Evolutionary conservation across 2,113 vertebrate species (phyloP).

Genomic region (Saimiri boliviensis): DNA sequence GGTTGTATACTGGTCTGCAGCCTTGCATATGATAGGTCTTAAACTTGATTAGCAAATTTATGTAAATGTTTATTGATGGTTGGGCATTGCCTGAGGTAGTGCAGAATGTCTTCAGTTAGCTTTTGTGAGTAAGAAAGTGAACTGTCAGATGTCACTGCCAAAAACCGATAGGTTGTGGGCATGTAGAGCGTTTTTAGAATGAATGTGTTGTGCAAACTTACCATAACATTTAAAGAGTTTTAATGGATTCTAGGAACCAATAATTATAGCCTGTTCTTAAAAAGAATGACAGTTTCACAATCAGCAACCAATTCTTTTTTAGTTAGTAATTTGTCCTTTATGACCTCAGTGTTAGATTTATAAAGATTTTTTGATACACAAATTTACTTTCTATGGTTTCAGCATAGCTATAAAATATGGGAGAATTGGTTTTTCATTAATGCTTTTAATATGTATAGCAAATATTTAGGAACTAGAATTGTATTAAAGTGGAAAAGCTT

Average conservation of each 20-base stretch:
- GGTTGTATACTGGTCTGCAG: rapidly evolving
- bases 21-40: background rate
- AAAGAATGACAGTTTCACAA: slow-evolving; percentile 2
- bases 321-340: background rate
- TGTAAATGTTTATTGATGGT: background rate
- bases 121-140: background rate
- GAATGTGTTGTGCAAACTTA: background rate
- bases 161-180: background rate
- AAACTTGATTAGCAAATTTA: rapidly evolving
- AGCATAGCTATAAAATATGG: background rate
- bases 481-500: background rate
- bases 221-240: background rate
- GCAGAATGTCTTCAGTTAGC: background rate
- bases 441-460: background rate
- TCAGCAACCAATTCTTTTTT: background rate
- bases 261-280: slow-evolving; percentile 22
- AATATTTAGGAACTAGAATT: background rate
- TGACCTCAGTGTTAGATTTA: background rate
- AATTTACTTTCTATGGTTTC: background rate
- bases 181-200: background rate
- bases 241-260: background rate
- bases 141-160: background rate
- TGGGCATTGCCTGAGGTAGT: background rate
- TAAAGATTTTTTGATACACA: background rate
- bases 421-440: background rate